phyloP scores from a whole-genome alignment of 2,797 vertebrate species.

The Malurus splendens region DNA sequence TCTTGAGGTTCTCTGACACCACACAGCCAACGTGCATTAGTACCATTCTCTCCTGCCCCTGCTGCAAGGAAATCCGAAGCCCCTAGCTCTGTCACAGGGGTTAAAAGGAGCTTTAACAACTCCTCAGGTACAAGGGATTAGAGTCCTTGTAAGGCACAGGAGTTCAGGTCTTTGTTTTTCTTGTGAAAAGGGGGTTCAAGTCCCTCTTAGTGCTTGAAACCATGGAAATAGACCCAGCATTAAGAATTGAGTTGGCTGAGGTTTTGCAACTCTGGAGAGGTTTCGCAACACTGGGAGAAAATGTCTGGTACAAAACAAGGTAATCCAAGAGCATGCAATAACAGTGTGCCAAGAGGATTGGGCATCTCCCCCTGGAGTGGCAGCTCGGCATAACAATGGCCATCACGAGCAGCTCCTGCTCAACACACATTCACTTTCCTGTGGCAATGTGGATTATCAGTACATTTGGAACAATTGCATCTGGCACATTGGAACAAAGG shows the following conservation, averaged over 20 bases:
- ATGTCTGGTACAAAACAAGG: not conserved
- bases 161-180: too few species aligned
- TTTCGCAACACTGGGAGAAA: not conserved
- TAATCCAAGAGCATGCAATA: not conserved
- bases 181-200: not conserved
- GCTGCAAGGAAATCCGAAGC: not conserved
- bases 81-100: not conserved
- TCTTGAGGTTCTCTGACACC: not conserved
- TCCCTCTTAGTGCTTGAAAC: not conserved
- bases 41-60: not conserved
- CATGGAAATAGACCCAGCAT: not conserved
- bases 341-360: rapidly evolving
- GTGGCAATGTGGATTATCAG: not conserved
- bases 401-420: not conserved
- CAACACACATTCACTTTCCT: not conserved
- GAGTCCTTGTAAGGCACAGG: not conserved
- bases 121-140: not conserved
- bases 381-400: not conserved
- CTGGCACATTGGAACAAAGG: not conserved
- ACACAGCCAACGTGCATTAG: not conserved
- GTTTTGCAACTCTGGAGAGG: not conserved
- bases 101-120: not conserved
- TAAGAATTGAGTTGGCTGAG: not conserved
- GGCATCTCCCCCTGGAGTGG: not conserved
- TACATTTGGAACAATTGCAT: rapidly evolving